Conservation (phyloP, 2,113 vertebrate species). For the Aegypius monachus region DNA sequence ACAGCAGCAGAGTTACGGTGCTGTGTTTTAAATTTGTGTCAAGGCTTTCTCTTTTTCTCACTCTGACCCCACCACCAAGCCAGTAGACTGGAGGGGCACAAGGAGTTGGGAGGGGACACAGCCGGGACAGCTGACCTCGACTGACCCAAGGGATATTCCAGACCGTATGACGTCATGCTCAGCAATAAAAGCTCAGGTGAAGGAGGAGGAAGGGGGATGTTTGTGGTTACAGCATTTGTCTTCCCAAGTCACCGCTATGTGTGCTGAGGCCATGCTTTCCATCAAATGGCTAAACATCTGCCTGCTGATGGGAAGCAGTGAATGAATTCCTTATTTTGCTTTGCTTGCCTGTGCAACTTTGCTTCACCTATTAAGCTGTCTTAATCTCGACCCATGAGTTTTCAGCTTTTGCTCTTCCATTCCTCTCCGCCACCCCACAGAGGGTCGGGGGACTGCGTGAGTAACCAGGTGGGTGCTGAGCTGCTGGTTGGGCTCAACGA, state of each 20-base stretch:
- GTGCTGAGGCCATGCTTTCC: fast-evolving
- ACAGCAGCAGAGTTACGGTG: background rate
- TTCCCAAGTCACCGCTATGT: fast-evolving
- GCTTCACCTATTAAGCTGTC: background rate
- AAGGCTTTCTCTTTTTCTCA: background rate
- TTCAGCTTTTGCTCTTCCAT: background rate
- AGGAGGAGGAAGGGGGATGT: fast-evolving
- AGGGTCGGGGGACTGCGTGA: fast-evolving
- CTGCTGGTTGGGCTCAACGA: background rate
- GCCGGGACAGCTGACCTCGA: background rate
- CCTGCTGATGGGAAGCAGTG: background rate
- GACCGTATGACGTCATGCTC: fast-evolving
- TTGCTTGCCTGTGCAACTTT: background rate
- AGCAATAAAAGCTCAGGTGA: background rate
- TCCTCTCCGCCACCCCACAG: background rate
- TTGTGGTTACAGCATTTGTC: background rate
- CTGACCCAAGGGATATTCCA: background rate
- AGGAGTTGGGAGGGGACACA: background rate
- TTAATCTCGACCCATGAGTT: background rate
- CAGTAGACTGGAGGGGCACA: background rate
- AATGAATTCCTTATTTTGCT: background rate
- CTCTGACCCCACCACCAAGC: background rate
- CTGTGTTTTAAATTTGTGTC: background rate
- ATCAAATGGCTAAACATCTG: background rate
- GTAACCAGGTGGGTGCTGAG: background rate